Evolutionary conservation across 2,888 invertebrate genomes (phyloP).

Genomic region (Thymelicus sylvestris): DNA sequence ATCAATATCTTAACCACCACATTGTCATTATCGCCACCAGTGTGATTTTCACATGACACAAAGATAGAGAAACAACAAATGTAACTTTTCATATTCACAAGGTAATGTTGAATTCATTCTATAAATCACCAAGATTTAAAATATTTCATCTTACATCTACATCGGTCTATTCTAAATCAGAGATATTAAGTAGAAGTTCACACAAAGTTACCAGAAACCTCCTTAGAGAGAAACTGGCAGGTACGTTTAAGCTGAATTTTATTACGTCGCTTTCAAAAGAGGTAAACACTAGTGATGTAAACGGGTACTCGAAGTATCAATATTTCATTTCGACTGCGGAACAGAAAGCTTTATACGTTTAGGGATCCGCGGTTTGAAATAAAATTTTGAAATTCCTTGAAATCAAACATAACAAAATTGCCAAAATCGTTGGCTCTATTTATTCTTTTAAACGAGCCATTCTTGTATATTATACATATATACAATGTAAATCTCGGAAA

Average conservation of each 20-base stretch:
- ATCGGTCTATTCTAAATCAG: constrained; percentile 14
- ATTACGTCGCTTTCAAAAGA: constrained; percentile 80
- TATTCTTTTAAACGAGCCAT: no score
- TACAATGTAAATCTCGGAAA: no score
- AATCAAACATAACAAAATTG: background rate
- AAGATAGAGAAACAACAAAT: no score
- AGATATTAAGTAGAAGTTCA: constrained; percentile 31
- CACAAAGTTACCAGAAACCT: constrained; percentile 16
- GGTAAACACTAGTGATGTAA: constrained; percentile 62
- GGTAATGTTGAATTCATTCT: no score
- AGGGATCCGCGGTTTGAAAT: background rate
- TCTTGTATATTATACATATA: no score
- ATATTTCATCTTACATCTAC: background rate
- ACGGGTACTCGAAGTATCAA: constrained; percentile 14
- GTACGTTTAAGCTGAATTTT: constrained; percentile 83
- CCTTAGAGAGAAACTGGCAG: constrained; percentile 40
- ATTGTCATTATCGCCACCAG: no score
- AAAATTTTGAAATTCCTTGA: background rate
- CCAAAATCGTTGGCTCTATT: no score
- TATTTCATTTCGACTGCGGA: constrained; percentile 23
- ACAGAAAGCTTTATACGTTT: constrained; percentile 9
- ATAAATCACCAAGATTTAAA: constrained; percentile 6
- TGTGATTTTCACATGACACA: no score
- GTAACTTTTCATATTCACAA: no score
- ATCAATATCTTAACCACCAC: no score